Evolutionary conservation across 2,888 invertebrate genomes (phyloP), one percentile per base, ranked within the genome.

Genomic region (Lasius platythorax): DNA sequence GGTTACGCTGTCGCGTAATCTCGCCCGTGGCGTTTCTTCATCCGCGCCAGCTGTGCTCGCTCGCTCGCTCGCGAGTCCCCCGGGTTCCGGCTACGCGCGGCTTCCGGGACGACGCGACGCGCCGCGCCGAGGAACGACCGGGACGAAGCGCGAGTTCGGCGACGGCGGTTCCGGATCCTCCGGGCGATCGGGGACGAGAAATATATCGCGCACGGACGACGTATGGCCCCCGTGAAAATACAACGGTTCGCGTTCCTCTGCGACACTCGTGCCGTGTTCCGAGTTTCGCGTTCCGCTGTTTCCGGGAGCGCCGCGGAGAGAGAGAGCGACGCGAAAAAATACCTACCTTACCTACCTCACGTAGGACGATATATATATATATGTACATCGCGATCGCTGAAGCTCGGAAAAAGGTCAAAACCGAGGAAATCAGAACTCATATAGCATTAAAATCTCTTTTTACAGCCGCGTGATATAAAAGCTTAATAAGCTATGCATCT

Each of bases 261-360:
- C 85, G 88, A 88, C 87, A 84, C 61, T 82, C 5, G 30, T 23
- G 37, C 56, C 53, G 50, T 23, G 23, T 84, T 85, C 37, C 37
- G 85, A 85, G 86, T 92, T 92, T 90, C 92, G 87, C 87, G 88
- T 92, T 91, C 89, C 91, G 83, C 85, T 85, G 88, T 89, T 89
- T 89, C n/a, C 91, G 87, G 87, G 91, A 91, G 89, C 91, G 89
- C 85, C 84, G 85, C 72, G 78, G 84, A 53, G 74, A 4, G 12
- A 56, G 46, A 82, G 68, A 82, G 66, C 53, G 73, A 46, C 33
- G 78, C 78, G 40, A 3, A 6, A 78, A 1, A 11, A 78, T 70
- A 8, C 15, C 78, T 43, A 58, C 43, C 43, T 73, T 58, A 58
- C 30, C 74, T 23, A 23, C 43, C 11, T 23, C 12, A 23, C 12